Percentiles rank a stretch among this genome's conserved stretches.
Evolutionary conservation across 2,888 invertebrate genomes (phyloP).

Genomic region (Leucophora obtusa): DNA sequence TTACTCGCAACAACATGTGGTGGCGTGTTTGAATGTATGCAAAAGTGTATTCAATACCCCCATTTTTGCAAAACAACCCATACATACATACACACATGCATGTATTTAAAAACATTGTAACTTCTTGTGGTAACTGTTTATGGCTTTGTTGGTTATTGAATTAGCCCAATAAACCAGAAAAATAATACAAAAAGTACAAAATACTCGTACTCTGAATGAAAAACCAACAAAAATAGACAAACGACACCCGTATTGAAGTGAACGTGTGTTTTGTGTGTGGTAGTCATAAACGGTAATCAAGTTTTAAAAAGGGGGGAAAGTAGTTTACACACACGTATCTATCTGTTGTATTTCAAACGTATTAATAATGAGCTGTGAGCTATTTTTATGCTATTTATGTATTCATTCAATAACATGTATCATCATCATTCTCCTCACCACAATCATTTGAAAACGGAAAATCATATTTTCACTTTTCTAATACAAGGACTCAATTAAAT

Average conservation of each 20-base stretch:
- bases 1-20: background rate
- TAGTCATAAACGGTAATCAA: constrained; percentile 38
- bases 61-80: constrained; percentile 36
- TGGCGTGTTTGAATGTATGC: constrained; percentile 27
- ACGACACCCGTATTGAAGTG: constrained; percentile 44
- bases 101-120: constrained; percentile 61
- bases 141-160: constrained; percentile 78
- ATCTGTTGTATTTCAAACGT: constrained; percentile 17
- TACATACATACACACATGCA: constrained; percentile 56
- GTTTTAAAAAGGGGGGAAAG: constrained; percentile 24
- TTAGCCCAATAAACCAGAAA: constrained; percentile 79
- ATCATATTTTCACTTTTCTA: constrained; percentile 63
- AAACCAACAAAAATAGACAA: constrained; percentile 10
- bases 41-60: constrained; percentile 23
- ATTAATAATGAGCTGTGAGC: constrained; percentile 70
- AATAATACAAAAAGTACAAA: constrained; percentile 72
- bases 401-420: constrained; percentile 65
- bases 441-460: constrained; percentile 17
- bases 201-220: constrained; percentile 12
- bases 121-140: constrained; percentile 68
- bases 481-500: constrained; percentile 53
- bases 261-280: constrained; percentile 7
- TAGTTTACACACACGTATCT: background rate
- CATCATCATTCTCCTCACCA: constrained; percentile 28
- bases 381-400: constrained; percentile 65